A percentile compares a stretch with the other conserved stretches of the same genome.
These are phyloP conservation scores for Diabrotica balteata DNA, from an alignment of 2,888 invertebrate species.

Conservation along the genomic window DNA sequence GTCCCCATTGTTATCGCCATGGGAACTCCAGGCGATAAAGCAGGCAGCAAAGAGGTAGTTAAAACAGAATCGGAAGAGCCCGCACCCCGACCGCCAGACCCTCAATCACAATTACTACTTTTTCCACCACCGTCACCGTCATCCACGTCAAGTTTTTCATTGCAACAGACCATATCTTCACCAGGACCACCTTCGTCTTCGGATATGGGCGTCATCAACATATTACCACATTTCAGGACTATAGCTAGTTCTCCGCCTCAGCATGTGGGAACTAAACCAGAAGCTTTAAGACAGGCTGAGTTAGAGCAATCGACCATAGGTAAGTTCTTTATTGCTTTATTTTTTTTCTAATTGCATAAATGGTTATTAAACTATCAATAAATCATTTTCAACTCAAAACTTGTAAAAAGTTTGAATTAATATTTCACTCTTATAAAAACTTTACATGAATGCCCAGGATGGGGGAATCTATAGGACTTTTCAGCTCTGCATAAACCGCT, in stretches of 20 bases:
- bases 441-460: too few relatives aligned
- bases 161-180: constrained; percentile 3
- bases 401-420: too few relatives aligned
- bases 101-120: background rate
- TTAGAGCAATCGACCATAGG: constrained; percentile 53
- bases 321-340: background rate
- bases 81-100: constrained; percentile 14
- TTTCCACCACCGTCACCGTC: constrained; percentile 10
- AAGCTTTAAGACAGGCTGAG: constrained; percentile 40
- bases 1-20: constrained; percentile 61
- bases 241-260: constrained; percentile 34
- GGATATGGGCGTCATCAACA: constrained; percentile 45
- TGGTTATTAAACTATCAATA: too few relatives aligned
- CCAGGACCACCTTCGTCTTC: constrained; percentile 19
- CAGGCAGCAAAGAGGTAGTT: constrained; percentile 55
- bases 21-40: constrained; percentile 62
- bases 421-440: too few relatives aligned
- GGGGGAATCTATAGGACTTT: too few relatives aligned
- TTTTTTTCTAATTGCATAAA: too few relatives aligned
- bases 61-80: constrained; percentile 30
- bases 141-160: background rate
- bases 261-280: constrained; percentile 41
- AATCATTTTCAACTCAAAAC: too few relatives aligned
- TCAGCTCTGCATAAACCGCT: too few relatives aligned
- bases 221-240: constrained; percentile 40